These are phyloP conservation scores for Stenotaenia linearis DNA, from an alignment of 2,888 invertebrate genomes.

Conservation along the genomic window DNA sequence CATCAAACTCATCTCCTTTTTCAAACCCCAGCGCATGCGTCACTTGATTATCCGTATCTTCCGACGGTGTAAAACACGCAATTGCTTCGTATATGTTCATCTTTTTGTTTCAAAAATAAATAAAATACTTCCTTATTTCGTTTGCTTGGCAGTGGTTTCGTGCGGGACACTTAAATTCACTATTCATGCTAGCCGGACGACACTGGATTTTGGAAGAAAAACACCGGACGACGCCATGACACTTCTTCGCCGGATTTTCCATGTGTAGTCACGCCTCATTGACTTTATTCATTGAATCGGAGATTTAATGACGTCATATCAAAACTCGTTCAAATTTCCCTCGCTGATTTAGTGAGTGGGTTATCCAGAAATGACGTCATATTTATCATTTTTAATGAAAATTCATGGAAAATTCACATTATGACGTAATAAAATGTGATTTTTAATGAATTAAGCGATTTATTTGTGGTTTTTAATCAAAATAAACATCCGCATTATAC, in stretches of 20 bases:
- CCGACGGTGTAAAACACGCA: conserved; percentile 11
- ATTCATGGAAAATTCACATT: not conserved
- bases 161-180: not conserved
- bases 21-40: conserved; percentile 6
- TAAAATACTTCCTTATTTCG: not conserved
- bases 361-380: not conserved
- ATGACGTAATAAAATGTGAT: no score
- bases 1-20: conserved; percentile 32
- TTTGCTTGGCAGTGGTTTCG: not conserved
- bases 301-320: not conserved
- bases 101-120: not conserved
- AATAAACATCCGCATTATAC: no score
- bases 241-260: not conserved
- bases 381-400: not conserved
- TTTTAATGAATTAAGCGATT: no score
- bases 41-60: conserved; percentile 24
- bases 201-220: not conserved
- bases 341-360: not conserved
- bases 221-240: not conserved
- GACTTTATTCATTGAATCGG: not conserved
- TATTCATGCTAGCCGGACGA: not conserved
- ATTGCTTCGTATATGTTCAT: conserved; percentile 31
- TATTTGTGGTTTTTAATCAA: no score
- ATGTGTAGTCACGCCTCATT: not conserved
- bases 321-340: no score